phyloP scores from a whole-genome alignment of 1,140 invertebrate species.

The Caenorhabditis elegans region DNA sequence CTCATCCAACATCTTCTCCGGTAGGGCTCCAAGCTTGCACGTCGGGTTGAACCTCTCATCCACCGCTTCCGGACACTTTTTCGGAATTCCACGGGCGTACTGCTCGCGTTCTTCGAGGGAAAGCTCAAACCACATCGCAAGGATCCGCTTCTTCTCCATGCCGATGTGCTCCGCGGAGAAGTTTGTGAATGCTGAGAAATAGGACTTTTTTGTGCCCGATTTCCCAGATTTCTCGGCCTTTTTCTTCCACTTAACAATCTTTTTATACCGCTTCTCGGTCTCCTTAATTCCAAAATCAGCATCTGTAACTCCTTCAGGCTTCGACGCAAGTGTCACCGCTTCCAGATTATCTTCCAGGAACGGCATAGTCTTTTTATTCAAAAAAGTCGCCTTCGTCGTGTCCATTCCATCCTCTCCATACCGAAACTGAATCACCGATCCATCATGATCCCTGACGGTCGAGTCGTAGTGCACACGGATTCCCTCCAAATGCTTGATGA shows the following conservation, averaged over 20 bases:
- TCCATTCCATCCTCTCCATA: conserved; percentile 98
- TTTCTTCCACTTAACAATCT: conserved; percentile 42
- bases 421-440: conserved; percentile 83
- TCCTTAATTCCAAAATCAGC: conserved; percentile 32
- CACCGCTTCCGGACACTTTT: conserved; percentile 40
- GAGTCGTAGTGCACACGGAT: conserved; percentile 80
- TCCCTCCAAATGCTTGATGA: conserved; percentile 97
- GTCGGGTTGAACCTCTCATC: conserved; percentile 27
- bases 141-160: conserved; percentile 36
- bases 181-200: conserved; percentile 42
- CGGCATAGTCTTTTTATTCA: conserved; percentile 77
- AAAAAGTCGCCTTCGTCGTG: conserved; percentile 81
- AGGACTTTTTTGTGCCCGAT: conserved; percentile 24
- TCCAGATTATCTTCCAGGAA: conserved; percentile 76
- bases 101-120: conserved; percentile 18
- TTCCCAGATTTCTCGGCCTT: not conserved
- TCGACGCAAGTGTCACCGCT: conserved; percentile 72
- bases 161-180: conserved; percentile 37
- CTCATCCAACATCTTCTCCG: conserved; percentile 57
- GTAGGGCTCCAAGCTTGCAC: conserved; percentile 59
- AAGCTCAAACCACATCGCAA: conserved; percentile 46
- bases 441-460: conserved; percentile 91
- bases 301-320: conserved; percentile 69
- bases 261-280: conserved; percentile 39
- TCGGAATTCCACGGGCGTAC: conserved; percentile 1